phyloP scores from a whole-genome alignment of 2,888 invertebrate species.

The Omphaloscelis lunosa region DNA sequence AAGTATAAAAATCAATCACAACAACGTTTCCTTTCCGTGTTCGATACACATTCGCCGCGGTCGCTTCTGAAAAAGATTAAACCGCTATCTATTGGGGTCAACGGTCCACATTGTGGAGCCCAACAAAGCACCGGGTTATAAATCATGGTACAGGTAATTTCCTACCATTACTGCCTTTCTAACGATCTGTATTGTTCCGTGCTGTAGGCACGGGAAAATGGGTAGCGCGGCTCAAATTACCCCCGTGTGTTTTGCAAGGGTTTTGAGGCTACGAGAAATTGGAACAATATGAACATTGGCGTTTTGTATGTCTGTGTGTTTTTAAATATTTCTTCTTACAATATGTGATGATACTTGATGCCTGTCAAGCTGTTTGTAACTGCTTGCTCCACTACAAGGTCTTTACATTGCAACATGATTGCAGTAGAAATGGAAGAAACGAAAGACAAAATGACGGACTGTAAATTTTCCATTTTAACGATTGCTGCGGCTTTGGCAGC shows the following conservation, averaged over 20 bases:
- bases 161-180: conserved; percentile 82
- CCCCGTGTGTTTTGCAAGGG: conserved; percentile 55
- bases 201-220: conserved; percentile 71
- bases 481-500: too few relatives aligned
- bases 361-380: neutral
- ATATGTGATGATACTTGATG: neutral
- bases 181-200: conserved; percentile 83
- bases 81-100: conserved; percentile 83
- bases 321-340: neutral
- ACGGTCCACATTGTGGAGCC: conserved; percentile 74
- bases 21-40: conserved; percentile 56
- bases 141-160: conserved; percentile 87
- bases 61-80: conserved; percentile 76
- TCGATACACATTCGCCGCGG: conserved; percentile 50
- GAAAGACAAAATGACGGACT: neutral
- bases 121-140: conserved; percentile 78
- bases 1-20: conserved; percentile 59
- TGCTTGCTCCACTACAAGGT: neutral
- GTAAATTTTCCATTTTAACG: too few relatives aligned
- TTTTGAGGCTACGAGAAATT: conserved; percentile 38
- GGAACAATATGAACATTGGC: neutral
- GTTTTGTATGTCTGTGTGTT: conserved; percentile 9
- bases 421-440: neutral
- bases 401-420: neutral
- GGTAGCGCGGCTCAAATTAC: conserved; percentile 63